Percentiles rank a stretch among this genome's conserved stretches.
phyloP scores from a whole-genome alignment of 1,140 invertebrate genomes.

The Pachyrhynchus sulphureomaculatus region DNA sequence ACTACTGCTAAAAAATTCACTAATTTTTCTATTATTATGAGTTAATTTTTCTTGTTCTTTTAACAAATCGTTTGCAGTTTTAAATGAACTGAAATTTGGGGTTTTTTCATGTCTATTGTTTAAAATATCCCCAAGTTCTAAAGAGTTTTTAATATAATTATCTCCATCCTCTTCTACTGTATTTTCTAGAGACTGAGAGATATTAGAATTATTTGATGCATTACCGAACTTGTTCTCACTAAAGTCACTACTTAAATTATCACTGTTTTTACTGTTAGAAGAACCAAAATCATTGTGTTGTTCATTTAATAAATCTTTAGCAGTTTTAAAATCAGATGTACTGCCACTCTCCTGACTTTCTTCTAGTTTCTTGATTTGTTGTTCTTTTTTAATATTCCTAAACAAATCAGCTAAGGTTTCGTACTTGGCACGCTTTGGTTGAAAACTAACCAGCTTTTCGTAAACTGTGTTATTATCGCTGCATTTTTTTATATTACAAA shows the following conservation, averaged over 20 bases:
- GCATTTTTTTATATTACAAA: constrained; percentile 49
- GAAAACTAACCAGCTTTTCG: constrained; percentile 46
- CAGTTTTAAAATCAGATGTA: constrained; percentile 30
- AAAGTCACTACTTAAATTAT: neutral
- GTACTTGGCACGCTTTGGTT: constrained; percentile 51
- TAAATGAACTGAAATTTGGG: neutral
- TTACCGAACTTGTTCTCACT: too few relatives aligned
- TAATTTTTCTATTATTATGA: neutral
- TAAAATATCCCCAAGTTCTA: too few relatives aligned
- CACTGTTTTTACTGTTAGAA: neutral
- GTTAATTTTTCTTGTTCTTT: neutral
- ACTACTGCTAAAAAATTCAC: neutral
- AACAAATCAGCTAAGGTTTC: constrained; percentile 53
- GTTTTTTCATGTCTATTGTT: too few relatives aligned
- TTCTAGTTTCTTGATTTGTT: constrained; percentile 14
- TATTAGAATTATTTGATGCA: too few relatives aligned
- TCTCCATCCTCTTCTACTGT: too few relatives aligned
- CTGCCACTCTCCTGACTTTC: neutral
- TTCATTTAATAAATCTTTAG: constrained; percentile 34
- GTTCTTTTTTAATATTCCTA: constrained; percentile 46
- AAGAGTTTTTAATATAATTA: too few relatives aligned
- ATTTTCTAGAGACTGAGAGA: too few relatives aligned
- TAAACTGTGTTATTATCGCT: constrained; percentile 45
- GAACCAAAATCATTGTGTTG: neutral
- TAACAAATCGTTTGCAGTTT: constrained; percentile 13